phyloP scores from a whole-genome alignment of 2,888 invertebrate species.

The Meghimatium bilineatum region DNA sequence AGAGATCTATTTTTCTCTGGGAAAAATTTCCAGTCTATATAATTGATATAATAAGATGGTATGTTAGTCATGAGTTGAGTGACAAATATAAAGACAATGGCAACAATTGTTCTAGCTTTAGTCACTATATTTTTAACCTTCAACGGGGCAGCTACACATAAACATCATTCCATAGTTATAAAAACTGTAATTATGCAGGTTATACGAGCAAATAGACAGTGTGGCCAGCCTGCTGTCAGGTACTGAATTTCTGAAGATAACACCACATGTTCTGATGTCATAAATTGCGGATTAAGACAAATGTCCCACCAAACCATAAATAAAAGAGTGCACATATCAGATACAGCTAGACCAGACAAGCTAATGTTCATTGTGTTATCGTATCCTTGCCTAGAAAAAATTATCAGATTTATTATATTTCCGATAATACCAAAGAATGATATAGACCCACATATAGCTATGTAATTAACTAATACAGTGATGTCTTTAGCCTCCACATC shows the following conservation, averaged over 20 bases:
- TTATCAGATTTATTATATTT: slow-evolving; percentile 23
- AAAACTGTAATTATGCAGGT: slow-evolving; percentile 28
- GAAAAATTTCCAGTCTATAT: slow-evolving; percentile 36
- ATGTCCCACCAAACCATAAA: slow-evolving; percentile 1
- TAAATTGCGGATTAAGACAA: slow-evolving; percentile 13
- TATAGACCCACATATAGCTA: background rate
- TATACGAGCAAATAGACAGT: slow-evolving; percentile 24
- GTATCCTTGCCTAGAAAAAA: slow-evolving; percentile 16
- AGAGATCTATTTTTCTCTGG: slow-evolving; percentile 33
- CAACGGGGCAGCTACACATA: slow-evolving; percentile 29
- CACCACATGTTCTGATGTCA: slow-evolving; percentile 81
- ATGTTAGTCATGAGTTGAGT: background rate
- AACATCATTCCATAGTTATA: slow-evolving; percentile 36
- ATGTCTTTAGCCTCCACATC: background rate
- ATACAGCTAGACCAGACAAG: slow-evolving; percentile 10
- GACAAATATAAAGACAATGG: background rate
- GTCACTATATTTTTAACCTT: slow-evolving; percentile 32
- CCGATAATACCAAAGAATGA: background rate
- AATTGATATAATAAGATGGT: background rate
- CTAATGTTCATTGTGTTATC: slow-evolving; percentile 28
- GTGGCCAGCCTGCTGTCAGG: slow-evolving; percentile 54
- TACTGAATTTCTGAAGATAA: slow-evolving; percentile 91
- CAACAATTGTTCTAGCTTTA: background rate
- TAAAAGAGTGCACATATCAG: slow-evolving; percentile 21
- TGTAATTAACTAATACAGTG: background rate